Conservation (phyloP, 2,797 vertebrate species). For the Podarcis siculus region DNA sequence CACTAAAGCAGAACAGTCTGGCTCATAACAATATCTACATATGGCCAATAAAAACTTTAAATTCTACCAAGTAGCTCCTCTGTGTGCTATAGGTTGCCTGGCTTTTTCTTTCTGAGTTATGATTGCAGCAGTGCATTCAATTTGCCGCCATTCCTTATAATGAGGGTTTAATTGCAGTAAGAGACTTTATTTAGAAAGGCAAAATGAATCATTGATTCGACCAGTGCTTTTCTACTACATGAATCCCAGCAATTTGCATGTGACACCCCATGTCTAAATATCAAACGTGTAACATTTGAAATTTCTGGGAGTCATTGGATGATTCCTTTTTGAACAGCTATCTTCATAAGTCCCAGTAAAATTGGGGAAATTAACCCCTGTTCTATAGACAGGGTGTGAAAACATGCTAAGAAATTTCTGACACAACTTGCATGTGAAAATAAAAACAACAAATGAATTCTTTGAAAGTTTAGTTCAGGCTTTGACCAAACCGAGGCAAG, state of each 20-base stretch:
- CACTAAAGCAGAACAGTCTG: not conserved
- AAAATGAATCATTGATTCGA: not conserved
- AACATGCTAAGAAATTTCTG: not conserved
- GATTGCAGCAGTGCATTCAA: not conserved
- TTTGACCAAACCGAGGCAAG: slow-evolving; percentile 1
- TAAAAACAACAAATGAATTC: slow-evolving; percentile 13
- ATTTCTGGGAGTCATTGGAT: not conserved
- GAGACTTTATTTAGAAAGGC: not conserved
- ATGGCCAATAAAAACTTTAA: not conserved
- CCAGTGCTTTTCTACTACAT: not conserved
- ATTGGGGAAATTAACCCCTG: not conserved
- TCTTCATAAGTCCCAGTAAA: not conserved
- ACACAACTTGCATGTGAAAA: not conserved
- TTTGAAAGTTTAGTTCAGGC: slow-evolving; percentile 35
- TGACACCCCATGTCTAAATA: not conserved
- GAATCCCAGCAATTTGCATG: not conserved
- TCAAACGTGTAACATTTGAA: not conserved
- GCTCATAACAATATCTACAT: not conserved
- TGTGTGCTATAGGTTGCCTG: not conserved
- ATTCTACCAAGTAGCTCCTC: not conserved
- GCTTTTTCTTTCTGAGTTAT: not conserved
- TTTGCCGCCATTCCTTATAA: not conserved
- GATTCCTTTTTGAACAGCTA: not conserved
- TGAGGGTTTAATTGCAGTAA: not conserved
- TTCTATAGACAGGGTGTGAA: not conserved